Conservation (phyloP, 2,113 vertebrate species). For the Crotalus horridus region DNA sequence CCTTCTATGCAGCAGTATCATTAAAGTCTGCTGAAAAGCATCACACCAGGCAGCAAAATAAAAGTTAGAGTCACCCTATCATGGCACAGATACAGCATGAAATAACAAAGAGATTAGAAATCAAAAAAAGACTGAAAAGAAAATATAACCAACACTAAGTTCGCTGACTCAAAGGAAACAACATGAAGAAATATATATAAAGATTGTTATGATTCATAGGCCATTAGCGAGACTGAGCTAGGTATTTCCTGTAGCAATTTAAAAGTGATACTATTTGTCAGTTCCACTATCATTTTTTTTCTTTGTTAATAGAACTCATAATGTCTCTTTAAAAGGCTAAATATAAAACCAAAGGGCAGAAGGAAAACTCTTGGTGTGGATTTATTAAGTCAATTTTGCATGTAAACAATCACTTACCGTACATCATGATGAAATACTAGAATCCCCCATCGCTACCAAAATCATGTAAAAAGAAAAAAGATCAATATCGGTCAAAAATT, state of each 20-base stretch:
- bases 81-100: constrained; percentile 9
- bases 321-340: background rate
- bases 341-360: background rate
- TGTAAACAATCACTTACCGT: background rate
- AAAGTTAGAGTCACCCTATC: constrained; percentile 25
- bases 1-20: constrained; percentile 13
- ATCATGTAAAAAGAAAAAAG: background rate
- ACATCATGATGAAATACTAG: background rate
- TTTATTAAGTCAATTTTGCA: background rate
- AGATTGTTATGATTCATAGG: constrained; percentile 36
- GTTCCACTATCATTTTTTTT: constrained; percentile 1
- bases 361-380: background rate
- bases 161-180: constrained; percentile 11
- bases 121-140: constrained; percentile 15
- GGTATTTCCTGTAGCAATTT: constrained; percentile 36
- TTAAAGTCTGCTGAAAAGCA: background rate
- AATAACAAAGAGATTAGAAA: constrained; percentile 25
- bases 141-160: background rate
- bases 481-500: background rate
- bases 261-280: background rate
- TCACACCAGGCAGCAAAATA: background rate
- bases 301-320: constrained; percentile 9
- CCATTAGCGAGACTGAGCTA: constrained; percentile 33
- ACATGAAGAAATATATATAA: background rate
- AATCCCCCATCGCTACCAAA: background rate